phyloP scores from a whole-genome alignment of 2,888 invertebrate species.

The Agonopterix alstromeriana region DNA sequence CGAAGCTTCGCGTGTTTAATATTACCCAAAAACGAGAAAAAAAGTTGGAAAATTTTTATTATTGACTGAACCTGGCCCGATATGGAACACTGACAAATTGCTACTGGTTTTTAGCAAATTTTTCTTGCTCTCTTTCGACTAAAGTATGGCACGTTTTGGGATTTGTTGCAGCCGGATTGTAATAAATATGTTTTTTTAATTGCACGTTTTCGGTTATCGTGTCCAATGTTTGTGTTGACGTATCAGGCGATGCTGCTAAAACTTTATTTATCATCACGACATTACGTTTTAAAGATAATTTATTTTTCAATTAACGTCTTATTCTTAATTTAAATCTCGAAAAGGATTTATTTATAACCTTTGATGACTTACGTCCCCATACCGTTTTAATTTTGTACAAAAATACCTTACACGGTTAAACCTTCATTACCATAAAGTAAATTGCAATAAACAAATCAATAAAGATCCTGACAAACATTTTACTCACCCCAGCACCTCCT shows the following conservation, averaged over 20 bases:
- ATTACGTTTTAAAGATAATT: slow-evolving; percentile 7
- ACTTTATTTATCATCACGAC: slow-evolving; percentile 7
- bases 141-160: slow-evolving; percentile 28
- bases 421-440: slow-evolving; percentile 35
- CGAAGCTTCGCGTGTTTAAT: slow-evolving; percentile 65
- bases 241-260: slow-evolving; percentile 29
- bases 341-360: neutral
- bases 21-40: slow-evolving; percentile 62
- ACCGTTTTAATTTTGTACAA: slow-evolving; percentile 4
- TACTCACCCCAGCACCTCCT: slow-evolving; percentile 16
- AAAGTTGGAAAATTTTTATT: slow-evolving; percentile 54
- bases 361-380: slow-evolving; percentile 8
- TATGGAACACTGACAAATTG: slow-evolving; percentile 68
- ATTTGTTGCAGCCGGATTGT: slow-evolving; percentile 32
- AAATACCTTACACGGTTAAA: slow-evolving; percentile 5
- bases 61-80: slow-evolving; percentile 62
- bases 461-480: slow-evolving; percentile 20
- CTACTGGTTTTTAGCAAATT: slow-evolving; percentile 52
- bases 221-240: slow-evolving; percentile 34
- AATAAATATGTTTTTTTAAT: slow-evolving; percentile 41
- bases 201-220: slow-evolving; percentile 32
- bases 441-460: slow-evolving; percentile 31
- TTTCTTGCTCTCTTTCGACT: slow-evolving; percentile 37
- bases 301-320: slow-evolving; percentile 5
- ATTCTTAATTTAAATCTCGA: slow-evolving; percentile 8